A percentile compares a stretch with the other conserved stretches of the same genome.
These are phyloP conservation scores for Buphagus erythrorhynchus DNA, from an alignment of 2,797 vertebrate genomes.

Conservation along the genomic window DNA sequence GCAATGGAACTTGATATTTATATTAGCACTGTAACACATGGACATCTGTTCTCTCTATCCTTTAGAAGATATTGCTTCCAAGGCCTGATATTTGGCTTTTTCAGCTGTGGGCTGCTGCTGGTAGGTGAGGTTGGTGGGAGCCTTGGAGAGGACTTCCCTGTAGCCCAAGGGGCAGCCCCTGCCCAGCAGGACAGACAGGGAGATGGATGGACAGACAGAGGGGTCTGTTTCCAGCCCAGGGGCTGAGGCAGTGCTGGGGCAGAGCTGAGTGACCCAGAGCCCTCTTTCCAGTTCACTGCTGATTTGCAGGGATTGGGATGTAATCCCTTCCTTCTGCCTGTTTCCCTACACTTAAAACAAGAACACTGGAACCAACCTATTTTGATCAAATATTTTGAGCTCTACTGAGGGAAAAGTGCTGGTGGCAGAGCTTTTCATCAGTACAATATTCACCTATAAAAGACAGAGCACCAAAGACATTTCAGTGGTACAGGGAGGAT, in stretches of 20 bases:
- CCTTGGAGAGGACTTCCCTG: background rate
- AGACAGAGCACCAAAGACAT: background rate
- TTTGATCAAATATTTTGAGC: background rate
- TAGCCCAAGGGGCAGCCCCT: rapidly evolving
- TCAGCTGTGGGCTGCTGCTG: background rate
- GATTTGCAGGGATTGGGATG: background rate
- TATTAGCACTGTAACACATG: conserved; percentile 9
- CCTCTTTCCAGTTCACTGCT: background rate
- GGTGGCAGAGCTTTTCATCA: background rate
- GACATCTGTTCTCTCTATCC: conserved; percentile 31
- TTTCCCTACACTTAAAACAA: background rate
- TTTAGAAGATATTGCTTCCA: background rate
- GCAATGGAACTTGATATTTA: conserved; percentile 26
- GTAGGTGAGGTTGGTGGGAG: background rate
- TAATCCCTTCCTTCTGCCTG: background rate
- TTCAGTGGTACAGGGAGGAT: background rate
- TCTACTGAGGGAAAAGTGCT: background rate
- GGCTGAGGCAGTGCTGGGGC: background rate
- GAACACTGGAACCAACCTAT: background rate
- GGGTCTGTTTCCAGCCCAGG: rapidly evolving
- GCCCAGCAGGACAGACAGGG: too few relatives aligned
- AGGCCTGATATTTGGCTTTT: conserved; percentile 12
- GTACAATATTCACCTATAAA: background rate
- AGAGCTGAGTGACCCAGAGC: background rate
- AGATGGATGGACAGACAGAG: background rate